A percentile compares a stretch with the other conserved stretches of the same genome.
Evolutionary conservation across 2,797 vertebrate genomes (phyloP).

Genomic region (Pseudopleuronectes americanus): DNA sequence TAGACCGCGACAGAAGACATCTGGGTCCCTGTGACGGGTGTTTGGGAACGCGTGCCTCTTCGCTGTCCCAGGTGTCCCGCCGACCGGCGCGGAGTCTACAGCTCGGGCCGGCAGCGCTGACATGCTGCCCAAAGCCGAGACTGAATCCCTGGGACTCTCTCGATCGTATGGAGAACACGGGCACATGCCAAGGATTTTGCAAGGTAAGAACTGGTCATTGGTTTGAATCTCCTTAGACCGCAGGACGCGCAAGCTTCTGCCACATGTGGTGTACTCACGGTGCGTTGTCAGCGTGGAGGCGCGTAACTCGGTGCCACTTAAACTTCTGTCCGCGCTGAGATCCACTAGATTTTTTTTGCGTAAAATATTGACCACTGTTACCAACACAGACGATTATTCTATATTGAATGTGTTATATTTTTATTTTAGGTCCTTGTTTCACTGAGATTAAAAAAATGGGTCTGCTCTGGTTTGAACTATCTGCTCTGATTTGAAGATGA

Average conservation of each 20-base stretch:
- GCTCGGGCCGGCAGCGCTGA: constrained; percentile 88
- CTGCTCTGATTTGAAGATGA: neutral
- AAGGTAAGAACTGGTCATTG: constrained; percentile 87
- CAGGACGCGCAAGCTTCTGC: too few species aligned
- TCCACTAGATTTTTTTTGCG: neutral
- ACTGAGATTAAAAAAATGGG: neutral
- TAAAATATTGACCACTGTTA: too few species aligned
- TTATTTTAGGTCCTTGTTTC: neutral
- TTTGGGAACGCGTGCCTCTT: constrained; percentile 53
- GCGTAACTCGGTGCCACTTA: neutral
- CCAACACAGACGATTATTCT: neutral
- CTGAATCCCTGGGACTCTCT: constrained; percentile 93
- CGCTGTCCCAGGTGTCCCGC: constrained; percentile 87
- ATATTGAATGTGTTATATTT: neutral
- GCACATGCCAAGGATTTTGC: constrained; percentile 96
- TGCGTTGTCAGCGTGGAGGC: neutral
- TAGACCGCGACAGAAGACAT: constrained; percentile 8
- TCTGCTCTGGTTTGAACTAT: neutral
- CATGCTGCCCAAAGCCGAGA: constrained; percentile 99
- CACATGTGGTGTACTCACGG: neutral
- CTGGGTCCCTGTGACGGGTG: constrained; percentile 48
- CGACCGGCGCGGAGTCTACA: constrained; percentile 82
- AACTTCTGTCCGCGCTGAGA: constrained; percentile 33
- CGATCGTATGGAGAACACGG: constrained; percentile 97
- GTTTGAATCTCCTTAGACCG: neutral